These are phyloP conservation scores for Periophthalmus magnuspinnatus DNA, from an alignment of 2,797 vertebrate species.

Conservation along the genomic window DNA sequence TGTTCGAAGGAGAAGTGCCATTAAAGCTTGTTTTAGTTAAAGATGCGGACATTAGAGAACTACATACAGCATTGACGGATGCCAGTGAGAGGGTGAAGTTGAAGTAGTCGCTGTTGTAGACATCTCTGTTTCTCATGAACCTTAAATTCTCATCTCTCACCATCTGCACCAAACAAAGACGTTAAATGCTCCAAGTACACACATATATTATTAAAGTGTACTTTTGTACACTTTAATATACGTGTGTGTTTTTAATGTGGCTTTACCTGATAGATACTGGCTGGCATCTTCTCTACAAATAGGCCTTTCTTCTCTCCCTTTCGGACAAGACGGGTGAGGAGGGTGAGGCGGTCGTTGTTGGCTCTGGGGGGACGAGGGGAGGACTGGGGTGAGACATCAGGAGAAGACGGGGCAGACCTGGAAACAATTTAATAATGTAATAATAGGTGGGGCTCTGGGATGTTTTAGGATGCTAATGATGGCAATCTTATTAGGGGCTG, in stretches of 20 bases:
- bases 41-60: neutral
- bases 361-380: slow-evolving; percentile 95
- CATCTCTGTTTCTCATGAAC: slow-evolving; percentile 98
- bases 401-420: slow-evolving; percentile 96
- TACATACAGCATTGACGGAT: slow-evolving; percentile 92
- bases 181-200: neutral
- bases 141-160: slow-evolving; percentile 98
- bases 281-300: slow-evolving; percentile 98
- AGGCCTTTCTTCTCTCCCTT: slow-evolving; percentile 98
- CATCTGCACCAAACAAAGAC: slow-evolving; percentile 76
- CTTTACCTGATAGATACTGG: slow-evolving; percentile 92
- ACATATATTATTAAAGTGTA: neutral
- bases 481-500: neutral
- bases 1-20: neutral
- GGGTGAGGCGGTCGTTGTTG: slow-evolving; percentile 94
- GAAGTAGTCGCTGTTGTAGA: slow-evolving; percentile 98
- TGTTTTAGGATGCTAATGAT: neutral
- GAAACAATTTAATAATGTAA: slow-evolving; percentile 22
- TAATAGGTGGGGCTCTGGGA: neutral
- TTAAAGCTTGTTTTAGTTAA: neutral
- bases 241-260: neutral
- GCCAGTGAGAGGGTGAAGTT: slow-evolving; percentile 95
- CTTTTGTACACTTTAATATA: no score
- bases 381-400: slow-evolving; percentile 97
- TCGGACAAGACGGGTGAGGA: slow-evolving; percentile 92